Percentiles rank a stretch among this genome's conserved stretches.
These are phyloP conservation scores for Mastacembelus armatus DNA, from an alignment of 2,797 vertebrate species.

Conservation along the genomic window DNA sequence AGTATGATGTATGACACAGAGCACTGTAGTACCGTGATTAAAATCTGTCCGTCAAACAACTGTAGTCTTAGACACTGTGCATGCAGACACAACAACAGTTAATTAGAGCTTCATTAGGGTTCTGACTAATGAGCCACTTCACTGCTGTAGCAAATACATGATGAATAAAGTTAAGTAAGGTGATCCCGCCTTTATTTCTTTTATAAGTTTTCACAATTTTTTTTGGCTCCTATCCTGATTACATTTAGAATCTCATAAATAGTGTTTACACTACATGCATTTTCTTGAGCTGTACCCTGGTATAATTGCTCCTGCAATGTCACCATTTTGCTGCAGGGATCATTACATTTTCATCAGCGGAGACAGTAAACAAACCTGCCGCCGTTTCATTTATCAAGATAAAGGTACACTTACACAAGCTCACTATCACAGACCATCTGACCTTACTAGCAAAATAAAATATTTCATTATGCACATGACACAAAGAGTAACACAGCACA, in stretches of 20 bases:
- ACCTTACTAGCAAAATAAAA: conserved; percentile 44
- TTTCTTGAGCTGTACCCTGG: conserved; percentile 32
- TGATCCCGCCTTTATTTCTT: conserved; percentile 32
- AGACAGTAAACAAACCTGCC: conserved; percentile 64
- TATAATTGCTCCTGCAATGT: conserved; percentile 56
- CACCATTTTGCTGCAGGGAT: conserved; percentile 55
- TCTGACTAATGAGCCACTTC: conserved; percentile 50
- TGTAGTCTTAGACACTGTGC: conserved; percentile 13
- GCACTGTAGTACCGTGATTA: conserved; percentile 8
- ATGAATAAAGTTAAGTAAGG: conserved; percentile 37
- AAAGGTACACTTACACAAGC: conserved; percentile 24
- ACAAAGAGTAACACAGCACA: conserved; percentile 34
- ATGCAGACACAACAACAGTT: conserved; percentile 29
- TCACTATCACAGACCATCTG: conserved; percentile 47
- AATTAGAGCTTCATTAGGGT: conserved; percentile 44
- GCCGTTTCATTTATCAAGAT: conserved; percentile 54
- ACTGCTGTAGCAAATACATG: conserved; percentile 33
- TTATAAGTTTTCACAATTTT: conserved; percentile 9
- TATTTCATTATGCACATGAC: conserved; percentile 30
- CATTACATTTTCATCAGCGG: conserved; percentile 69
- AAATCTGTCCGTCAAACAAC: conserved; percentile 44
- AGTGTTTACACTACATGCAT: conserved; percentile 39
- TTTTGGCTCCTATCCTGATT: conserved; percentile 30
- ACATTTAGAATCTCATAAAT: conserved; percentile 40
- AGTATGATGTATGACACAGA: conserved; percentile 20